Evolutionary conservation across 2,797 vertebrate species (phyloP).

Genomic region (Glossophaga mutica): DNA sequence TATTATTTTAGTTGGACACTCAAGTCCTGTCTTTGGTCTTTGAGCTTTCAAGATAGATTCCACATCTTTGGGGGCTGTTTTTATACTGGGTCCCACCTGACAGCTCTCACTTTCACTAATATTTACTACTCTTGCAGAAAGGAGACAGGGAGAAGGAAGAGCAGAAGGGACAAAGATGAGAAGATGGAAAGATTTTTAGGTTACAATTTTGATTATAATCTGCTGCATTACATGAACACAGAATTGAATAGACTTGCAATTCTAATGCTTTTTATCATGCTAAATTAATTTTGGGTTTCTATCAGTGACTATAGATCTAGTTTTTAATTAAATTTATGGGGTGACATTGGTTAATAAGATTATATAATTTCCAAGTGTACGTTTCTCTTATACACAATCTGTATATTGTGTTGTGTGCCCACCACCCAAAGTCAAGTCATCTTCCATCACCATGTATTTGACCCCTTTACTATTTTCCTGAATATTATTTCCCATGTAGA

Average conservation of each 20-base stretch:
- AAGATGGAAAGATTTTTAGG: neutral
- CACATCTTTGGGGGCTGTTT: neutral
- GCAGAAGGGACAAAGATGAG: neutral
- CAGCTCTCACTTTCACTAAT: neutral
- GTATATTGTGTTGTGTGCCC: neutral
- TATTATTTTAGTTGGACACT: neutral
- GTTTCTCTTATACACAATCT: neutral
- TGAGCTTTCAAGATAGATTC: neutral
- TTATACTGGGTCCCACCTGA: neutral
- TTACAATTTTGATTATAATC: neutral
- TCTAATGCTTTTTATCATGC: neutral
- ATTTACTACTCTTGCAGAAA: neutral
- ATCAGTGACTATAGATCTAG: neutral
- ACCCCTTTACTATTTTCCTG: neutral
- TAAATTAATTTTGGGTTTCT: slow-evolving; percentile 30
- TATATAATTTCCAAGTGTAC: neutral
- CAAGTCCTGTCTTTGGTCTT: neutral
- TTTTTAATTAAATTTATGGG: neutral
- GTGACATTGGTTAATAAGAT: neutral
- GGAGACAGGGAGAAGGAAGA: neutral
- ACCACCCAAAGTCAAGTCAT: neutral
- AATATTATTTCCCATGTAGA: neutral
- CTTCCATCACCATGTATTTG: neutral
- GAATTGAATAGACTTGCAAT: neutral
- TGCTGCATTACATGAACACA: neutral